Conservation (phyloP, 2,797 vertebrate species). For the Centropyge bicolor region DNA sequence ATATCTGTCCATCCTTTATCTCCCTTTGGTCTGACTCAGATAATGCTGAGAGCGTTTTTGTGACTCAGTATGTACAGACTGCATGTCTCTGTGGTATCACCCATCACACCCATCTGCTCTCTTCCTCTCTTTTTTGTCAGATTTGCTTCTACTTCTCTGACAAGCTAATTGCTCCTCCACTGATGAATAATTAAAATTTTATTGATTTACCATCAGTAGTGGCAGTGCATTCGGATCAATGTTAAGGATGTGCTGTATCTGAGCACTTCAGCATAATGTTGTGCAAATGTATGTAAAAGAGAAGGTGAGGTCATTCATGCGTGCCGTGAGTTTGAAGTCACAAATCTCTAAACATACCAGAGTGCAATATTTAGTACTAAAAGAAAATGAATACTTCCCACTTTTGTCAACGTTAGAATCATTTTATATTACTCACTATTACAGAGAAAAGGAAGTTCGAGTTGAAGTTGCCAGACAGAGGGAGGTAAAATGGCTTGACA, state of each 20-base stretch:
- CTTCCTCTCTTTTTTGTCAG: conserved; percentile 52
- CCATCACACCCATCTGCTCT: conserved; percentile 42
- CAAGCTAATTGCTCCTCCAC: conserved; percentile 58
- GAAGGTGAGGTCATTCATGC: not conserved
- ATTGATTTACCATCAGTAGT: conserved; percentile 53
- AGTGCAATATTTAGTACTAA: conserved; percentile 6
- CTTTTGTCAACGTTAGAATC: conserved; percentile 2
- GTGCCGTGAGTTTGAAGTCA: not conserved
- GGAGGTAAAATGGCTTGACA: conserved; percentile 95
- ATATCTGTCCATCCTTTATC: conserved; percentile 65
- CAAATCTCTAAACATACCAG: not conserved
- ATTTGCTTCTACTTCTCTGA: conserved; percentile 54
- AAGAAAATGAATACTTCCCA: conserved; percentile 12
- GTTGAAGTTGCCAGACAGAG: conserved; percentile 92
- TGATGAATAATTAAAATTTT: conserved; percentile 70
- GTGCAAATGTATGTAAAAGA: not conserved
- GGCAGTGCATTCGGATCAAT: conserved; percentile 20
- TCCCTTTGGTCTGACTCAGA: conserved; percentile 80
- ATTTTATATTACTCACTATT: conserved; percentile 43
- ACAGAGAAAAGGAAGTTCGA: conserved; percentile 85
- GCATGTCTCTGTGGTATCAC: conserved; percentile 55
- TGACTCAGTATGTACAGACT: conserved; percentile 79
- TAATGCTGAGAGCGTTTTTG: conserved; percentile 74
- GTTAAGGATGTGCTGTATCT: conserved; percentile 12
- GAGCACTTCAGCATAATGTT: conserved; percentile 4